Conservation (phyloP, 2,888 invertebrate species). For the Nezara viridula region DNA sequence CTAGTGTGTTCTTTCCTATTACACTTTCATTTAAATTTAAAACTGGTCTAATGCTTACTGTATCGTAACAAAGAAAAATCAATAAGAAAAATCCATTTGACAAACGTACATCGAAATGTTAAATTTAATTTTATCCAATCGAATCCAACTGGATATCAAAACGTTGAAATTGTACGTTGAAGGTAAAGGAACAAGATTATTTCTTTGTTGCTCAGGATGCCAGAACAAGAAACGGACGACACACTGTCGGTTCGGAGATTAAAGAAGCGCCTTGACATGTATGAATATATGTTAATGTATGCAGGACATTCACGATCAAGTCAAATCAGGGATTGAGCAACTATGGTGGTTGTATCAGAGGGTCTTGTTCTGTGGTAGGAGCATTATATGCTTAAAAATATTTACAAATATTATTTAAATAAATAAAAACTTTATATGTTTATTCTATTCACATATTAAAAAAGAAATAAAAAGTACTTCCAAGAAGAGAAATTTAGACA, state of each 20-base stretch:
- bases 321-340: slow-evolving; percentile 14
- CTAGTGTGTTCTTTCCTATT: too few species aligned
- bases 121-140: too few species aligned
- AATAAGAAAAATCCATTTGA: too few species aligned
- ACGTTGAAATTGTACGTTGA: too few species aligned
- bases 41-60: too few species aligned
- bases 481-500: too few species aligned
- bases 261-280: slow-evolving; percentile 30
- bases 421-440: neutral
- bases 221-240: neutral
- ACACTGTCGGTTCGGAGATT: neutral
- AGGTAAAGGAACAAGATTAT: neutral
- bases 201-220: neutral
- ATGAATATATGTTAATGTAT: slow-evolving; percentile 28
- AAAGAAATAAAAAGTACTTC: too few species aligned
- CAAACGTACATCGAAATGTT: too few species aligned
- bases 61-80: too few species aligned
- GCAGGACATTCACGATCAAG: slow-evolving; percentile 16
- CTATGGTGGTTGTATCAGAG: neutral
- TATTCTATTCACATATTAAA: too few species aligned
- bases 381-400: neutral
- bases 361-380: neutral
- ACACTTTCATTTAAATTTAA: too few species aligned
- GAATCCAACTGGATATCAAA: too few species aligned
- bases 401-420: neutral